phyloP scores from a whole-genome alignment of 2,888 invertebrate species.

The Prosopocoilus inquinatus region DNA sequence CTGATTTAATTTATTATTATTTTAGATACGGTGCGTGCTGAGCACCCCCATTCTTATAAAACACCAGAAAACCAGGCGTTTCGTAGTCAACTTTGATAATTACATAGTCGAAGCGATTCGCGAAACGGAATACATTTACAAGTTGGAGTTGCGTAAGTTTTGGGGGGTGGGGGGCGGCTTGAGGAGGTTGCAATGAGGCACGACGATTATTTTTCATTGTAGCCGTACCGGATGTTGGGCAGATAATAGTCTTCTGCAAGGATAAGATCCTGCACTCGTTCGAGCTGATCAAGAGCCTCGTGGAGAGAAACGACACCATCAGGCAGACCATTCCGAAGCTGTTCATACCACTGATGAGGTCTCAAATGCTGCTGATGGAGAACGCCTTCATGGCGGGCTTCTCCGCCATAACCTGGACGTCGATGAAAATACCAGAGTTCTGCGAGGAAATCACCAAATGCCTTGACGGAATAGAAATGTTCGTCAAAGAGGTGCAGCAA shows the following conservation, averaged over 20 bases:
- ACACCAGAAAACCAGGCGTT: constrained; percentile 64
- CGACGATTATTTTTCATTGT: constrained; percentile 14
- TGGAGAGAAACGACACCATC: constrained; percentile 62
- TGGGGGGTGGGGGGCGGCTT: neutral
- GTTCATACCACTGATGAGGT: constrained; percentile 68
- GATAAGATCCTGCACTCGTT: constrained; percentile 64
- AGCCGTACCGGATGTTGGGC: constrained; percentile 74
- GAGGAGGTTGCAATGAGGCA: neutral
- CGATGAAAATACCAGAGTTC: constrained; percentile 67
- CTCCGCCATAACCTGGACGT: constrained; percentile 79
- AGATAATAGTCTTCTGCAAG: constrained; percentile 71
- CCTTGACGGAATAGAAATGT: constrained; percentile 63
- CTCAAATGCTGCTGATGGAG: constrained; percentile 67
- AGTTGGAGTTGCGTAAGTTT: constrained; percentile 65
- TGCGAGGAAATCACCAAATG: constrained; percentile 57
- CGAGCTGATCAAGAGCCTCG: constrained; percentile 61
- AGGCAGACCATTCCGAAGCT: constrained; percentile 62
- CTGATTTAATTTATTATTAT: neutral
- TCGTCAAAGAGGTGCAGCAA: constrained; percentile 61
- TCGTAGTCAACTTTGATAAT: constrained; percentile 71
- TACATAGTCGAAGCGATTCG: constrained; percentile 70
- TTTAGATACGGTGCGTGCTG: constrained; percentile 62
- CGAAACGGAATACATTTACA: constrained; percentile 80
- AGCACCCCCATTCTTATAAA: constrained; percentile 70
- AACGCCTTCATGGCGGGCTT: constrained; percentile 72